A percentile compares a stretch with the other conserved stretches of the same genome.
Evolutionary conservation across 2,888 invertebrate species (phyloP).

Genomic region (Cheilosia vulpina): DNA sequence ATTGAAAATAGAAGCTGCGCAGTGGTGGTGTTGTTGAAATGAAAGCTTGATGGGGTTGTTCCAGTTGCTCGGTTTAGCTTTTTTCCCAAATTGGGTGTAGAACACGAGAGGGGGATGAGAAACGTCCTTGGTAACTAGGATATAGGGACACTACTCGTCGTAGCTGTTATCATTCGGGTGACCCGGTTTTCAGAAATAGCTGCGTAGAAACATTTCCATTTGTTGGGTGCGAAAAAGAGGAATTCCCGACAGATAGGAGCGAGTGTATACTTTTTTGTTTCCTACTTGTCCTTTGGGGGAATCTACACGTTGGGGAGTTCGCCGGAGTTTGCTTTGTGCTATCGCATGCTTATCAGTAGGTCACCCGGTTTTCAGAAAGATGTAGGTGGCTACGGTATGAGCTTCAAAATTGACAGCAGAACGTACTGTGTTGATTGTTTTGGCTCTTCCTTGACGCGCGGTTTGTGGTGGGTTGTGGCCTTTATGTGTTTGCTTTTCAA

Average conservation of each 20-base stretch:
- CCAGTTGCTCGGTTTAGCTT: slow-evolving; percentile 21
- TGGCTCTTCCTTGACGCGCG: background rate
- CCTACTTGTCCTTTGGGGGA: background rate
- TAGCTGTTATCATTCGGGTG: slow-evolving; percentile 53
- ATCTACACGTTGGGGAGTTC: background rate
- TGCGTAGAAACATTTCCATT: slow-evolving; percentile 36
- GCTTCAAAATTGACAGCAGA: background rate
- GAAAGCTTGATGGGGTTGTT: slow-evolving; percentile 8
- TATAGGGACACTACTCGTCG: background rate
- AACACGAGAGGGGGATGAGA: background rate
- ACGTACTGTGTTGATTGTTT: background rate
- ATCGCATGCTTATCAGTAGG: slow-evolving; percentile 57
- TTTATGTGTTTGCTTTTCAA: too few relatives aligned
- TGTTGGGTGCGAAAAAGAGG: background rate
- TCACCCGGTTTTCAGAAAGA: slow-evolving; percentile 69
- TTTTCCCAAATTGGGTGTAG: background rate
- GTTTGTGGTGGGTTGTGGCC: too few relatives aligned
- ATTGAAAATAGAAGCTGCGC: slow-evolving; percentile 60
- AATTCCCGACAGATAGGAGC: slow-evolving; percentile 17
- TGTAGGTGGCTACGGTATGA: slow-evolving; percentile 47
- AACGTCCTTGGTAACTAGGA: slow-evolving; percentile 38
- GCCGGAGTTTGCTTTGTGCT: background rate
- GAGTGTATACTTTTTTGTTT: background rate
- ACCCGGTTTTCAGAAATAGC: slow-evolving; percentile 72
- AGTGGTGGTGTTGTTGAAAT: slow-evolving; percentile 16